Percentiles rank a stretch among this genome's conserved stretches.
Evolutionary conservation across 2,113 vertebrate species (phyloP).

Genomic region (Rhineura floridana): DNA sequence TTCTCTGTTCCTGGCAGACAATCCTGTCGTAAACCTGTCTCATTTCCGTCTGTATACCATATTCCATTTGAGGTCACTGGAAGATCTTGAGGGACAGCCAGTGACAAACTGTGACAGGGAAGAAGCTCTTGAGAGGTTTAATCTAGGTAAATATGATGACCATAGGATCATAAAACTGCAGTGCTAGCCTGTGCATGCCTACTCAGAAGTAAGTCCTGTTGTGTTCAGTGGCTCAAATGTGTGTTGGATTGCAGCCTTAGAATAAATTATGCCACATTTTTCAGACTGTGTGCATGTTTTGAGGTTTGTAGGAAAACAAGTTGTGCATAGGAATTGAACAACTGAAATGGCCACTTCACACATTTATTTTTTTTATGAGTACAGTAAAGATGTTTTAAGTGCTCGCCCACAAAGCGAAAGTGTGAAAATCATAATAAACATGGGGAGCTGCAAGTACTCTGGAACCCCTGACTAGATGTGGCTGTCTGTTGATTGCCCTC

Average conservation of each 20-base stretch:
- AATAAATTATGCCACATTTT: background rate
- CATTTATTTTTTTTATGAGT: no score
- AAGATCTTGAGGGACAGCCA: conserved; percentile 79
- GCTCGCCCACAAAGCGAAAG: background rate
- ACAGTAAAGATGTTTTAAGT: background rate
- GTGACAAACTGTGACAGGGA: conserved; percentile 80
- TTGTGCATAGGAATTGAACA: background rate
- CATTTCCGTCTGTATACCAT: conserved; percentile 82
- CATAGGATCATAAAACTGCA: background rate
- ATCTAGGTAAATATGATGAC: conserved; percentile 77
- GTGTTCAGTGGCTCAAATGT: no score
- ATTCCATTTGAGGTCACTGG: conserved; percentile 84
- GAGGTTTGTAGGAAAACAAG: background rate
- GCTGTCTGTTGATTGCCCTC: background rate
- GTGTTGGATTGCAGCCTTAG: no score
- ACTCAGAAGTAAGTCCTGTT: background rate
- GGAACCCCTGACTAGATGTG: background rate
- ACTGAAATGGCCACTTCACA: no score
- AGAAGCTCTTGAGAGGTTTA: conserved; percentile 82
- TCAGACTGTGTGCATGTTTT: background rate
- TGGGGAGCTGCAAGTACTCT: background rate
- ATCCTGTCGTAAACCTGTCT: conserved; percentile 79
- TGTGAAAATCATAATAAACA: background rate
- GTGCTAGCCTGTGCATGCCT: background rate
- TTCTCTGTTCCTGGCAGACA: conserved; percentile 79